Conservation (phyloP, 2,888 invertebrate species). For the Lasioglossum malachurum region DNA sequence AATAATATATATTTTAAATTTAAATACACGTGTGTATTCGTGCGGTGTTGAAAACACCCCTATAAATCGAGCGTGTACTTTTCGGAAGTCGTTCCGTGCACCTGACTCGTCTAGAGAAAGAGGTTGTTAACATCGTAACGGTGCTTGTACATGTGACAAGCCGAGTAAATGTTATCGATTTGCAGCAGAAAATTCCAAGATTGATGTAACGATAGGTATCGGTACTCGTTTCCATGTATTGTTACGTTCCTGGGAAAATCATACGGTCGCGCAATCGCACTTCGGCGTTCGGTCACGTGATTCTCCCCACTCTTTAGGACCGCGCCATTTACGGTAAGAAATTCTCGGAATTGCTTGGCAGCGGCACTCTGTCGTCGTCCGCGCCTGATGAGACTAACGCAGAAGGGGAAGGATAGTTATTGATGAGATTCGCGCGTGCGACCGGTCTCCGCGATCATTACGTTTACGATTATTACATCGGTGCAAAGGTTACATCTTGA, state of each 20-base stretch:
- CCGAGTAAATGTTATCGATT: background rate
- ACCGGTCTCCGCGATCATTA: slow-evolving; percentile 65
- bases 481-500: slow-evolving; percentile 37
- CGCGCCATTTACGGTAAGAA: slow-evolving; percentile 78
- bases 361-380: slow-evolving; percentile 59
- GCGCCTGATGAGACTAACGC: slow-evolving; percentile 51
- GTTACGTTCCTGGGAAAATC: slow-evolving; percentile 32
- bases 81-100: background rate
- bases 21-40: background rate
- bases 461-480: slow-evolving; percentile 48
- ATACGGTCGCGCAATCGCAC: slow-evolving; percentile 29
- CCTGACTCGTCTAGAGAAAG: background rate
- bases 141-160: background rate
- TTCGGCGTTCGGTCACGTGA: slow-evolving; percentile 69
- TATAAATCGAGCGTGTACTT: background rate
- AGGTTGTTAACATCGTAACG: background rate
- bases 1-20: slow-evolving; percentile 41
- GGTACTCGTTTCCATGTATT: background rate
- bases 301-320: slow-evolving; percentile 56
- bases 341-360: slow-evolving; percentile 77
- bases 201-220: background rate
- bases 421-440: slow-evolving; percentile 69
- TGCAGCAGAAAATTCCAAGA: background rate
- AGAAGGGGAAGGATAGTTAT: slow-evolving; percentile 61
- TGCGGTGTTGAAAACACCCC: background rate